Conservation (phyloP, 2,797 vertebrate species). For the Danio choprae region DNA sequence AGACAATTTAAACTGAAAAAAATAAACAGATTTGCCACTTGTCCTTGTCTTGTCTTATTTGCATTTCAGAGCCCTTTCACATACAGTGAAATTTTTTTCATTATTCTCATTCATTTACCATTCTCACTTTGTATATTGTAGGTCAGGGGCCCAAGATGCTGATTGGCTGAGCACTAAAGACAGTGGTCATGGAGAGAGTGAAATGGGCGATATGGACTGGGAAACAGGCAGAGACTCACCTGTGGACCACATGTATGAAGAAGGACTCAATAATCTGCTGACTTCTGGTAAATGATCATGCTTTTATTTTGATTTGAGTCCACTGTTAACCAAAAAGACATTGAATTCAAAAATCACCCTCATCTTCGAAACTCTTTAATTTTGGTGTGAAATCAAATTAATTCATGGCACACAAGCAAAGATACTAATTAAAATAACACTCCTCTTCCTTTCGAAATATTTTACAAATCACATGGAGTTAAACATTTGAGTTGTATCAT, state of each 20-base stretch:
- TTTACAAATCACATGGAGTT: too few relatives aligned
- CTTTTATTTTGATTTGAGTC: not conserved
- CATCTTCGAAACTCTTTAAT: not conserved
- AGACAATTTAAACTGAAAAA: not conserved
- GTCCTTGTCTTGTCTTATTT: not conserved
- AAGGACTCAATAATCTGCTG: constrained; percentile 83
- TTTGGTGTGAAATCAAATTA: not conserved
- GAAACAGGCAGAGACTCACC: constrained; percentile 84
- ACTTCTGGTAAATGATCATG: constrained; percentile 76
- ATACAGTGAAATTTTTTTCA: not conserved
- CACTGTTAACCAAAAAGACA: not conserved
- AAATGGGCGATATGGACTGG: constrained; percentile 85
- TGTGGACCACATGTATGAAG: constrained; percentile 85
- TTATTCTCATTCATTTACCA: not conserved
- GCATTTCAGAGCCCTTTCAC: not conserved
- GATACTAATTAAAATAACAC: not conserved
- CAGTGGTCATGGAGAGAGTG: constrained; percentile 88
- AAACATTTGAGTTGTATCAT: too few relatives aligned
- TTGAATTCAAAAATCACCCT: too few relatives aligned
- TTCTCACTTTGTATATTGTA: constrained; percentile 58
- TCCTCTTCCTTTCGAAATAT: too few relatives aligned
- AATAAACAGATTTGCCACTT: not conserved
- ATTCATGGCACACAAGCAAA: not conserved
- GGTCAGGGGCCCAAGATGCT: constrained; percentile 80
- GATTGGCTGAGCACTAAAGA: constrained; percentile 88